These are phyloP conservation scores for Pagetopsis macropterus DNA, from an alignment of 2,797 vertebrate species.

Conservation along the genomic window DNA sequence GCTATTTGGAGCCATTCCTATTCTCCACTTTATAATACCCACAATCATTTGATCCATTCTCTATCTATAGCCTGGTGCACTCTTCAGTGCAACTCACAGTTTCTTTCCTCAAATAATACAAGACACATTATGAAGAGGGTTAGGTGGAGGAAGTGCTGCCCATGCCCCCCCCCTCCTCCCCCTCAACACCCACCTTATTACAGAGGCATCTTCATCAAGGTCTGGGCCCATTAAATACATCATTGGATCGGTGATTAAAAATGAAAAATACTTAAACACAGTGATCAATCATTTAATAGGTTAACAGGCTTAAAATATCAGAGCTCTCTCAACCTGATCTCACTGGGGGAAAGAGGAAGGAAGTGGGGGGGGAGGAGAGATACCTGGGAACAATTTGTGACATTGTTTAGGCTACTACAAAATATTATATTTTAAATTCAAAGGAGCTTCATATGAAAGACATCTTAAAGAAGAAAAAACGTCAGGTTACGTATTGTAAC, in stretches of 20 bases:
- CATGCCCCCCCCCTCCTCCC: conserved; percentile 1
- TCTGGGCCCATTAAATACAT: conserved; percentile 79
- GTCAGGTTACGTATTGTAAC: too few relatives aligned
- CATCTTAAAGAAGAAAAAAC: neutral
- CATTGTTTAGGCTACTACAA: neutral
- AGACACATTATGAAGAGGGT: conserved; percentile 21
- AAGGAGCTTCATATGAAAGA: neutral
- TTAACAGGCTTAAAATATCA: conserved; percentile 69
- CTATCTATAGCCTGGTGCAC: neutral
- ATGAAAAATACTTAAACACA: conserved; percentile 81
- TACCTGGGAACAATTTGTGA: conserved; percentile 5
- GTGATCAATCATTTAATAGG: conserved; percentile 78
- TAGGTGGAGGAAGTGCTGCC: conserved; percentile 18
- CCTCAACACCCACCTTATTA: conserved; percentile 58
- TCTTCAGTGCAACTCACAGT: neutral
- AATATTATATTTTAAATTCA: conserved; percentile 3
- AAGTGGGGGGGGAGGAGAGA: conserved; percentile 1
- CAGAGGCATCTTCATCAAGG: conserved; percentile 72
- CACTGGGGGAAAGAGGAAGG: neutral
- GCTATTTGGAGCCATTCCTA: neutral
- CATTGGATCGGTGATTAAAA: conserved; percentile 79
- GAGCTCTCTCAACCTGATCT: conserved; percentile 42
- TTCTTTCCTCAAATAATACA: neutral
- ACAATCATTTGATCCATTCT: neutral
- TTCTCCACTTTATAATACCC: neutral